phyloP scores from a whole-genome alignment of 1,140 invertebrate species.

The Choristoneura fumiferana region DNA sequence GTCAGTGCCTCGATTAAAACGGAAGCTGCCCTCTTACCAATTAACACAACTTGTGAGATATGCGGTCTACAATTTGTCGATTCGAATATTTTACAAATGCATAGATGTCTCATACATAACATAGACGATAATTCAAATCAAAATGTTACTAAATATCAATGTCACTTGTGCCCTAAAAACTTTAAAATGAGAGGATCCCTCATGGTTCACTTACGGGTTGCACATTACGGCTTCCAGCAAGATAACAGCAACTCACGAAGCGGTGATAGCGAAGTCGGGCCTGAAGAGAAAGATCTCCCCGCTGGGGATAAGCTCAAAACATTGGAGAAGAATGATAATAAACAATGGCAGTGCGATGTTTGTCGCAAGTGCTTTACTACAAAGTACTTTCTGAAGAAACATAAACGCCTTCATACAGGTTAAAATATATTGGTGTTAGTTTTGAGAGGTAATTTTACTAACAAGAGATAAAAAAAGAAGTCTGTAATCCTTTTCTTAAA shows the following conservation, averaged over 20 bases:
- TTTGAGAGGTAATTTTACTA: slow-evolving; percentile 65
- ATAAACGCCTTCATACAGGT: slow-evolving; percentile 89
- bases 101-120: slow-evolving; percentile 86
- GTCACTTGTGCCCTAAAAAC: slow-evolving; percentile 87
- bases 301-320: slow-evolving; percentile 36
- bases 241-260: slow-evolving; percentile 26
- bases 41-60: slow-evolving; percentile 80
- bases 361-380: slow-evolving; percentile 92
- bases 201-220: slow-evolving; percentile 89
- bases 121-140: slow-evolving; percentile 77
- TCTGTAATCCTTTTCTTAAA: too few relatives aligned
- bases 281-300: slow-evolving; percentile 18
- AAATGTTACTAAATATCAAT: slow-evolving; percentile 81
- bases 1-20: slow-evolving; percentile 41
- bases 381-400: slow-evolving; percentile 94
- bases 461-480: slow-evolving; percentile 31
- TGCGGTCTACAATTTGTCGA: slow-evolving; percentile 86
- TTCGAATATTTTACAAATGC: slow-evolving; percentile 84
- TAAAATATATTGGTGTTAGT: slow-evolving; percentile 62
- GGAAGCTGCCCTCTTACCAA: slow-evolving; percentile 52
- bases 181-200: slow-evolving; percentile 90
- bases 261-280: not conserved
- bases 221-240: slow-evolving; percentile 81
- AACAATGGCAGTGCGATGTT: slow-evolving; percentile 89
- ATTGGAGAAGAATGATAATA: slow-evolving; percentile 57